These are phyloP conservation scores for Amphimedon queenslandica DNA, from an alignment of 37 sponge, comb jelly and placozoan genomes.

Conservation along the genomic window DNA sequence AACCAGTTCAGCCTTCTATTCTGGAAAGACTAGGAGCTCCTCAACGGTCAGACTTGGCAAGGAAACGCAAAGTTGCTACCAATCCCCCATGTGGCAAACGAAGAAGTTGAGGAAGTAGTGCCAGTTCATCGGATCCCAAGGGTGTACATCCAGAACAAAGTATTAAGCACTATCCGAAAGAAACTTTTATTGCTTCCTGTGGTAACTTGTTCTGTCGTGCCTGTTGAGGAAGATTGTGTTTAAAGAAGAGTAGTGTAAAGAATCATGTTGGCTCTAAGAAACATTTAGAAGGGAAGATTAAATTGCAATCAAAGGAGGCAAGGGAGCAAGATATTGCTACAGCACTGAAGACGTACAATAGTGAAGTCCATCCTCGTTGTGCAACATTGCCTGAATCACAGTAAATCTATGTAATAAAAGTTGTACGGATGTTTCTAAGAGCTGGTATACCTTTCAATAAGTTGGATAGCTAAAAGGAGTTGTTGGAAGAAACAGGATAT, in stretches of 20 bases:
- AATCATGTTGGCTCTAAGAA: conserved; percentile 8
- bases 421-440: conserved; percentile 1
- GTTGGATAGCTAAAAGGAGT: background rate
- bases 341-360: conserved; percentile 5
- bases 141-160: background rate
- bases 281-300: conserved; percentile 9
- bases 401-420: conserved; percentile 6
- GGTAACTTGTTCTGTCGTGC: conserved; percentile 11
- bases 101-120: background rate
- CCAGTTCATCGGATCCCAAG: background rate
- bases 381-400: conserved; percentile 4
- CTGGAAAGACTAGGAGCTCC: background rate
- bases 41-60: background rate
- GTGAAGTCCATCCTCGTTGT: background rate
- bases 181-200: background rate
- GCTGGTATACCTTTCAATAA: conserved; percentile 8
- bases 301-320: background rate
- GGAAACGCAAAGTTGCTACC: background rate
- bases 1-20: background rate
- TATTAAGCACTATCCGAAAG: background rate
- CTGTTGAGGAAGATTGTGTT: conserved; percentile 3
- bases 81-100: background rate
- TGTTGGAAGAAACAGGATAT: conserved; percentile 11
- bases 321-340: conserved; percentile 2
- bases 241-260: conserved; percentile 2